Percentiles rank a stretch among this genome's conserved stretches.
phyloP scores from a whole-genome alignment of 2,113 vertebrate species.

The Rhodinocichla rosea region DNA sequence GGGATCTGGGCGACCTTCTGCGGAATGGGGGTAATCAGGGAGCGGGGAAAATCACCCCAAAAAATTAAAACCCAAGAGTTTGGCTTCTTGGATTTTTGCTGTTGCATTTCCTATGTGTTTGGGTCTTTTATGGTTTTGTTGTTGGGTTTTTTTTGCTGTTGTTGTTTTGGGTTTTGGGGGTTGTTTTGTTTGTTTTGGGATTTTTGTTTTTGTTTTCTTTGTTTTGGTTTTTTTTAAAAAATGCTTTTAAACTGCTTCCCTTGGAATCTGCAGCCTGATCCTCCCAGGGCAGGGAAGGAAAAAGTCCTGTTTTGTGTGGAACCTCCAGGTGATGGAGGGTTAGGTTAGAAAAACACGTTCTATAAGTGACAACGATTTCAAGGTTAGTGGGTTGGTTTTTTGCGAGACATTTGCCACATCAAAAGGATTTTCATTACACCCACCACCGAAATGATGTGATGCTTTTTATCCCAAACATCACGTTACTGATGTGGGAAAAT shows the following conservation, averaged over 20 bases:
- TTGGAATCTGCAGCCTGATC: background rate
- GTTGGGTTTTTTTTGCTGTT: too few species aligned
- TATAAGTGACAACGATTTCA: background rate
- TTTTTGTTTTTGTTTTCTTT: too few species aligned
- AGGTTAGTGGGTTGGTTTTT: accelerated
- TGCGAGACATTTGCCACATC: background rate
- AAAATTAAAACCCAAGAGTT: background rate
- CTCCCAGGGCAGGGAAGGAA: background rate
- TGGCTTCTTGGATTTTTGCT: background rate
- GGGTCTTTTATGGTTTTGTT: too few species aligned
- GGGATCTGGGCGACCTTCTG: background rate
- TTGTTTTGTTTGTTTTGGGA: too few species aligned
- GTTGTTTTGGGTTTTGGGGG: too few species aligned
- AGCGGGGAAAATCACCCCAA: background rate
- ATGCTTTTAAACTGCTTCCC: background rate
- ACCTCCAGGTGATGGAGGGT: background rate
- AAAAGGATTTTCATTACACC: background rate
- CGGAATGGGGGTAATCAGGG: background rate
- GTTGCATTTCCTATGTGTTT: background rate
- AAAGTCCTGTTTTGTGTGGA: accelerated
- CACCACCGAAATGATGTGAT: accelerated
- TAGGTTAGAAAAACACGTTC: background rate
- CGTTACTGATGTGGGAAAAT: accelerated
- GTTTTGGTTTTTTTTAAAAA: accelerated
- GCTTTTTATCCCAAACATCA: background rate